A percentile compares a stretch with the other conserved stretches of the same genome.
These are phyloP conservation scores for Anagyrus pseudococci DNA, from an alignment of 2,888 invertebrate genomes.

Conservation along the genomic window DNA sequence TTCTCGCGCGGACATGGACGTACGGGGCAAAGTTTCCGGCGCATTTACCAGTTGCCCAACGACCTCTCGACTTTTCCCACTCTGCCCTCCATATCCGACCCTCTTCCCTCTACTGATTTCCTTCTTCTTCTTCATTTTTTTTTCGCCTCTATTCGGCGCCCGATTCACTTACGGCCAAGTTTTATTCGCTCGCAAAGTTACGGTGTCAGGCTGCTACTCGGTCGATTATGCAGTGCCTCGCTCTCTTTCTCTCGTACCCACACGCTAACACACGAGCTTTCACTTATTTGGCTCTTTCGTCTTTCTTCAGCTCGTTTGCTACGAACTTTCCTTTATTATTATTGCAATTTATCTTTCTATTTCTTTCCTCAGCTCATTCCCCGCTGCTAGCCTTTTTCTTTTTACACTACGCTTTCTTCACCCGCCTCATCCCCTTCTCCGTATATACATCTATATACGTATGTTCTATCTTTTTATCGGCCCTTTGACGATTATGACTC, in stretches of 20 bases:
- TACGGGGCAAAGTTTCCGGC: conserved; percentile 50
- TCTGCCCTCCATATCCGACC: not conserved
- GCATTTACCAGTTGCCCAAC: conserved; percentile 46
- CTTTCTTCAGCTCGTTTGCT: not conserved
- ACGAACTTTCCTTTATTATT: conserved; percentile 9
- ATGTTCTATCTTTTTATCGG: not conserved
- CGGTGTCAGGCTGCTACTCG: conserved; percentile 45
- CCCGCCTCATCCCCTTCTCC: not conserved
- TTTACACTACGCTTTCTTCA: not conserved
- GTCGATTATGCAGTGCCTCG: conserved; percentile 49
- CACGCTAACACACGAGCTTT: not conserved
- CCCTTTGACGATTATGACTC: not conserved
- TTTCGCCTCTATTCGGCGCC: conserved; percentile 47
- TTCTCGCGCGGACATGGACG: not conserved
- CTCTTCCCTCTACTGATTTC: conserved; percentile 31
- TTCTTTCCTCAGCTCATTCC: not conserved
- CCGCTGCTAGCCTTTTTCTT: not conserved
- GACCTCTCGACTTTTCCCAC: conserved; percentile 26
- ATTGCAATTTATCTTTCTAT: conserved; percentile 14
- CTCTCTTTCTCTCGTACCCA: conserved; percentile 23
- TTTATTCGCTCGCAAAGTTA: conserved; percentile 50
- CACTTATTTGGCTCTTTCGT: not conserved
- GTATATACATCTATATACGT: too few species aligned
- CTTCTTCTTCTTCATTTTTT: conserved; percentile 43
- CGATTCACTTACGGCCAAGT: conserved; percentile 52